phyloP scores from a whole-genome alignment of 2,888 invertebrate species.

The Noctuana brunneofusca region DNA sequence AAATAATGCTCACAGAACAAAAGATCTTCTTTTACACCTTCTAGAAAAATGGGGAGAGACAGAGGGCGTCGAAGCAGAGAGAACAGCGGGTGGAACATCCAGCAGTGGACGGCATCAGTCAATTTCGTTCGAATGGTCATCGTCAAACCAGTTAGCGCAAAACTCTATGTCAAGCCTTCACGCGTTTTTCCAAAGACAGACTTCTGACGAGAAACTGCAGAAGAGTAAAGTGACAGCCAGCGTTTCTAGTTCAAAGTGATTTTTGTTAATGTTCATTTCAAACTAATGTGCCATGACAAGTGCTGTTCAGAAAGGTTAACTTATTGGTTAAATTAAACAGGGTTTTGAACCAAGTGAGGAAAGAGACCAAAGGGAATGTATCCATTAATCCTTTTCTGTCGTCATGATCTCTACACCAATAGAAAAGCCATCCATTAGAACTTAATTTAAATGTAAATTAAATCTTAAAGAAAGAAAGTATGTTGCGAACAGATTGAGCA shows the following conservation, averaged over 20 bases:
- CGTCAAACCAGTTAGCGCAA: conserved; percentile 88
- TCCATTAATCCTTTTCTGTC: background rate
- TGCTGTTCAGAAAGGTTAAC: conserved; percentile 47
- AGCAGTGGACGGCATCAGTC: conserved; percentile 84
- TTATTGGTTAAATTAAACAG: conserved; percentile 33
- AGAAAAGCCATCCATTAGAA: conserved; percentile 8
- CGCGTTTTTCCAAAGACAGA: conserved; percentile 88
- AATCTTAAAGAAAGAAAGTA: background rate
- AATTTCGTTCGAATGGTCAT: conserved; percentile 89
- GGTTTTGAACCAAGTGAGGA: conserved; percentile 8
- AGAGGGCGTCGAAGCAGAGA: conserved; percentile 70
- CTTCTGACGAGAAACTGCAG: conserved; percentile 74
- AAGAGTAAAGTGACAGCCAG: conserved; percentile 65
- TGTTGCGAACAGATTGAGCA: background rate
- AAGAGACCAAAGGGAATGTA: background rate
- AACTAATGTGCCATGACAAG: conserved; percentile 73
- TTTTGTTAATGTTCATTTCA: conserved; percentile 39
- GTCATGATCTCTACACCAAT: conserved; percentile 17
- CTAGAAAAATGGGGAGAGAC: conserved; percentile 90
- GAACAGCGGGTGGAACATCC: conserved; percentile 79
- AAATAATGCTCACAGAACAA: conserved; percentile 87
- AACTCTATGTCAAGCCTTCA: conserved; percentile 91
- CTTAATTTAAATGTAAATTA: background rate
- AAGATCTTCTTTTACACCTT: conserved; percentile 89
- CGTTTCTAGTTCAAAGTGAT: conserved; percentile 56